Percentiles rank a stretch among this genome's conserved stretches.
These are phyloP conservation scores for Hylyphantes graminicola DNA, from an alignment of 1,140 invertebrate species.

Conservation along the genomic window DNA sequence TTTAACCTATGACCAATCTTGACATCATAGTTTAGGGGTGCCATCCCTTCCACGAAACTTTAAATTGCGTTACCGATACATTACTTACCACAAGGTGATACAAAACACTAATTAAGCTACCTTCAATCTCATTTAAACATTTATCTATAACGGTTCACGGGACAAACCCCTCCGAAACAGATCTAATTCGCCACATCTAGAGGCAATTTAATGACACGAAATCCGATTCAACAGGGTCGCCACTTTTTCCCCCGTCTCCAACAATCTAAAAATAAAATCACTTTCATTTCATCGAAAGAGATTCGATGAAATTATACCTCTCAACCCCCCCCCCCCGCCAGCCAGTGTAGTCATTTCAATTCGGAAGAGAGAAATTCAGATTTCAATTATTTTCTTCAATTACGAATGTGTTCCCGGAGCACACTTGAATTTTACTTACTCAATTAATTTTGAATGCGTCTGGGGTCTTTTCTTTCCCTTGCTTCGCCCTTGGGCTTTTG, in stretches of 20 bases:
- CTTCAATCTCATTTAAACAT: no score
- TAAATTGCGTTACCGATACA: no score
- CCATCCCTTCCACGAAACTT: no score
- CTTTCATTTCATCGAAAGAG: conserved; percentile 24
- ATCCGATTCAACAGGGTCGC: no score
- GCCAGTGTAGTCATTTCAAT: conserved; percentile 54
- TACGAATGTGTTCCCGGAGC: not conserved
- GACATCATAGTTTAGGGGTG: no score
- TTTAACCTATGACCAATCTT: no score
- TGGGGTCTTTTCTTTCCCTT: not conserved
- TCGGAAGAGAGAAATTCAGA: conserved; percentile 46
- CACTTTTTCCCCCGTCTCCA: not conserved
- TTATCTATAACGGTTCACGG: no score
- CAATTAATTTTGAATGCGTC: conserved; percentile 57
- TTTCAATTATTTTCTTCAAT: conserved; percentile 60
- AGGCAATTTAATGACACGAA: no score
- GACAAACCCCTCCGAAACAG: no score
- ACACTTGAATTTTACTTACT: conserved; percentile 48
- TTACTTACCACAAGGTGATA: no score
- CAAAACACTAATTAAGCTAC: no score
- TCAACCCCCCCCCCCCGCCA: not conserved
- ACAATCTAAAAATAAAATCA: conserved; percentile 41
- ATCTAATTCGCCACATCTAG: no score
- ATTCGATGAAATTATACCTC: conserved; percentile 36
- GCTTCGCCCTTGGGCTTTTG: not conserved